Base-by-base conservation (phyloP, 1,140 invertebrate genomes). In the Lasaia peninsularis region DNA sequence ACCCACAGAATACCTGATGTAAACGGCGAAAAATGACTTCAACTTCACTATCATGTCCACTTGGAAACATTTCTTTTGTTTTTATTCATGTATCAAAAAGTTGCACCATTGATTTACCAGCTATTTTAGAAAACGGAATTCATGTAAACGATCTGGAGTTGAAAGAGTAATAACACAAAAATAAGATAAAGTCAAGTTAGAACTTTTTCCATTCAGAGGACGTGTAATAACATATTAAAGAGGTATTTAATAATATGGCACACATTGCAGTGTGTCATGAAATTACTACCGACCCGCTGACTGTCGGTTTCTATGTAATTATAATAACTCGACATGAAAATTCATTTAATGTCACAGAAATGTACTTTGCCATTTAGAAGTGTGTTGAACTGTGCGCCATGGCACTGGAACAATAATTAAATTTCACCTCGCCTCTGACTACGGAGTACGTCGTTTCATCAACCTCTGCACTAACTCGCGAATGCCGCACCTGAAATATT, bases 391-490 rank as follows among this genome's bases (percentile, higher is more conserved):
- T 73, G 71, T 77, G 67, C 63, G 62, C 65, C 58, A 64, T 69
- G 69, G 65, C 72, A 65, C 67, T 75, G 78, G 73, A 83, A 78
- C 75, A 80, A 83, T 86, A 80, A 83, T 86, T 85, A 85, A 83
- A 84, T 86, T 84, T 80, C 79, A 78, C 67, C 73, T 69, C 67
- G 61, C 66, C 79, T 65, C 67, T 65, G 75, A 78, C 70, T 69
- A 67, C 71, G 64, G 73, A 77, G 73, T 76, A 74, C 74, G 76
- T 72, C 77, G 74, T 81, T 81, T 78, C 78, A 84, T 82, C 79
- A 78, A 78, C 73, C 75, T 75, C 69, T 60, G 69, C 73, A 69
- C 76, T 80, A 75, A 77, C 79, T 76, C 79, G 74, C 65, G 69
- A 68, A 68, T 69, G 66, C 68, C 72, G 68, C 71, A 82, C 77